Evolutionary conservation across 2,888 invertebrate genomes (phyloP).

Genomic region (Aplocera efformata): DNA sequence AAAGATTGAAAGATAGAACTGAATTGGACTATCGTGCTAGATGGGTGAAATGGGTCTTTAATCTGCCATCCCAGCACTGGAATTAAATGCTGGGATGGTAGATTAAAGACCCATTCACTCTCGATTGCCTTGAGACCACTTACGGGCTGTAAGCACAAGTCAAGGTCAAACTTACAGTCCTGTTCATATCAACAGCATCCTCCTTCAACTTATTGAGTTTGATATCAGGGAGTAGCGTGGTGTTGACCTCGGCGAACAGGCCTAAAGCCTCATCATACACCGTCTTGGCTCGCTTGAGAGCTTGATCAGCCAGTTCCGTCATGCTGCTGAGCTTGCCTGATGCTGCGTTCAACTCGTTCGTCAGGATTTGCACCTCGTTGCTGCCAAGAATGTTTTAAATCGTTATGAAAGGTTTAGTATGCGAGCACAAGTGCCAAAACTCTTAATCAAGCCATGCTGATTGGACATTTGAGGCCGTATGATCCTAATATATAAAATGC

Average conservation of each 20-base stretch:
- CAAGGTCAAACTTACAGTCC: conserved; percentile 77
- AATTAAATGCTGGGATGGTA: no score
- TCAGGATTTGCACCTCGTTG: conserved; percentile 84
- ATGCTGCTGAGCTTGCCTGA: conserved; percentile 86
- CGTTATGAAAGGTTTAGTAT: no score
- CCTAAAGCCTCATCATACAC: conserved; percentile 92
- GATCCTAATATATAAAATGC: no score
- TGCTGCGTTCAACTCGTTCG: conserved; percentile 83
- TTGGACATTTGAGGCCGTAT: no score
- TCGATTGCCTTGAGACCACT: no score
- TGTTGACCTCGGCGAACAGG: conserved; percentile 89
- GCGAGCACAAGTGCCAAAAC: no score
- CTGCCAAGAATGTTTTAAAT: conserved; percentile 46
- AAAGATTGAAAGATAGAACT: no score
- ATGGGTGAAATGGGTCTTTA: no score
- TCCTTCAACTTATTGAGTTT: conserved; percentile 85
- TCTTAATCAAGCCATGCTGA: no score
- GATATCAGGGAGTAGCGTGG: conserved; percentile 88
- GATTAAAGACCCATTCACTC: no score
- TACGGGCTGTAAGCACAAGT: not conserved
- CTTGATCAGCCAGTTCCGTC: conserved; percentile 85
- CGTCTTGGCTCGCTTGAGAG: conserved; percentile 85
- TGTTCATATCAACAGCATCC: conserved; percentile 84
- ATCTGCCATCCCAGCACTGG: no score
- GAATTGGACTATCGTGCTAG: no score